Evolutionary conservation across 2,797 vertebrate genomes (phyloP), one percentile per base, ranked within the genome.

Genomic region (Phrynocephalus vlangalii): DNA sequence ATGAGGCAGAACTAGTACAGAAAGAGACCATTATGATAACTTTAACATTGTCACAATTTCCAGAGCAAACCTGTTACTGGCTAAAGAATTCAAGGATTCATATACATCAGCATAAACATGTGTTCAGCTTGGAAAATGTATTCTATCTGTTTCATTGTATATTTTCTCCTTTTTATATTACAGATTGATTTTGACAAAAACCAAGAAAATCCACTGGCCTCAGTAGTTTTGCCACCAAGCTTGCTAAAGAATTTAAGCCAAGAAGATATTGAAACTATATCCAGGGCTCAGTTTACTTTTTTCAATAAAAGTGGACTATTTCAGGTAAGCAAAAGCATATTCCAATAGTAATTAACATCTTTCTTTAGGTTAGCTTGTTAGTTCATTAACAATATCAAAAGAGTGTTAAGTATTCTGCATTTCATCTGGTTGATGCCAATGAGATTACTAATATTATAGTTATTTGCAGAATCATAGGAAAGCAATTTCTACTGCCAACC

Each of bases 231-330:
- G 6, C 99, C 99, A 16, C 85, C 96, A 66, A 98, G 97, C 22
- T 95, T 99, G 95, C 95, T 99, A 89, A 95, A 95, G 79, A 96
- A 96, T 73, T 93, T 97, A 95, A 97, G 96, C 88, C 93, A 96
- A 87, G 96, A 95, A 15, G 97, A 98, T 2, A 91, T 95, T 22
- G 95, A 97, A 72, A 68, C 93, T 38, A 93, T 98, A 90, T 98
- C 97, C 94, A 97, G 99, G 94, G 98, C 98, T 95, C 98, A 98
- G 86, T 99, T 99, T 95, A 97, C 98, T 93, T 99, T 99, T 97
- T 99, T 99, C 96, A 98, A 97, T 94, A 99, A 97, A 96, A 97
- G 97, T 24, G 98, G 97, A 83, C 97, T 99, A 85, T 99, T 99
- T 91, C 98, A 98, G 97, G 99, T 98, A 87, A 95, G 94, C 6